Evolutionary conservation across 2,888 invertebrate species (phyloP).

Genomic region (Pogonocherus hispidulus): DNA sequence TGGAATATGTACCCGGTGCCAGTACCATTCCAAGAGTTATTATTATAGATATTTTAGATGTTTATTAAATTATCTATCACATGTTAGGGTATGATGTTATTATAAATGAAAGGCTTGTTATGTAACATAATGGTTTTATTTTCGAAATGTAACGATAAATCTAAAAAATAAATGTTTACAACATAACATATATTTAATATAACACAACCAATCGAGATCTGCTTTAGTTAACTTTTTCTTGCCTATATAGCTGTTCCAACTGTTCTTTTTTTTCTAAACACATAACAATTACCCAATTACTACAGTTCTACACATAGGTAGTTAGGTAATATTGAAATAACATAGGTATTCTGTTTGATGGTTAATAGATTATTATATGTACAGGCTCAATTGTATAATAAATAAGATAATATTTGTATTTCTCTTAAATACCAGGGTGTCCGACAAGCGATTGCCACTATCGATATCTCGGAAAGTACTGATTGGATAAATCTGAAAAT

Average conservation of each 20-base stretch:
- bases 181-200: constrained; percentile 13
- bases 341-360: too few species aligned
- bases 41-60: neutral
- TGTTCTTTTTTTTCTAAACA: neutral
- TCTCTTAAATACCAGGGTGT: too few species aligned
- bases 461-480: too few species aligned
- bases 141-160: constrained; percentile 23
- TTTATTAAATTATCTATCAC: neutral
- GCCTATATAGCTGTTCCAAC: neutral
- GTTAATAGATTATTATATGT: too few species aligned
- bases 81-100: neutral
- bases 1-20: too few species aligned
- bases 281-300: too few species aligned
- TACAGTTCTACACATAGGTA: neutral
- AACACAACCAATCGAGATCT: constrained; percentile 29
- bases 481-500: too few species aligned
- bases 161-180: constrained; percentile 33
- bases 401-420: too few species aligned
- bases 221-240: neutral
- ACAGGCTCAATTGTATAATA: too few species aligned
- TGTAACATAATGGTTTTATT: constrained; percentile 12
- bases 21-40: neutral
- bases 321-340: too few species aligned
- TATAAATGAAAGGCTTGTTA: constrained; percentile 3
- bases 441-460: too few species aligned